Evolutionary conservation across 2,888 invertebrate genomes (phyloP).

Genomic region (Drosophila conformis): DNA sequence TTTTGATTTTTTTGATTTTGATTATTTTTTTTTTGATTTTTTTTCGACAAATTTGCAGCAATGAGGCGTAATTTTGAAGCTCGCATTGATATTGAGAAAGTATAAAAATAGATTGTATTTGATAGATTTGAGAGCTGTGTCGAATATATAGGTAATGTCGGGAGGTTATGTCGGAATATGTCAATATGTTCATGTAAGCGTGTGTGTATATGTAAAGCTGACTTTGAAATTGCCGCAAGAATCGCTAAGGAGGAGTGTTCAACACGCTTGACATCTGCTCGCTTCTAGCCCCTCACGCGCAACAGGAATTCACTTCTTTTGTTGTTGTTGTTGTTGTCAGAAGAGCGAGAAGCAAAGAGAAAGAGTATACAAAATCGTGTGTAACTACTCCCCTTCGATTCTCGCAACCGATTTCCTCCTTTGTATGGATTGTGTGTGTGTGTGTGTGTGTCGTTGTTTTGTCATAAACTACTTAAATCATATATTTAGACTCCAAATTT

Average conservation of each 20-base stretch:
- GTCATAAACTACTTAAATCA: slow-evolving; percentile 54
- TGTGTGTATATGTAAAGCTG: slow-evolving; percentile 13
- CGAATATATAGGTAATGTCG: slow-evolving; percentile 19
- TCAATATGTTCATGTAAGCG: slow-evolving; percentile 36
- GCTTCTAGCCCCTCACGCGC: neutral
- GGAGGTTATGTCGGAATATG: slow-evolving; percentile 18
- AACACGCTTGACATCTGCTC: too few species aligned
- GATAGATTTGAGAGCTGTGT: slow-evolving; percentile 31
- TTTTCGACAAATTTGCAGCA: slow-evolving; percentile 37
- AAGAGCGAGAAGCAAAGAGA: neutral
- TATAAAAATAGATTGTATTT: slow-evolving; percentile 34
- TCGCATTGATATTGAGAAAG: slow-evolving; percentile 47
- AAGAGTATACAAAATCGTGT: neutral
- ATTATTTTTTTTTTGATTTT: slow-evolving; percentile 1
- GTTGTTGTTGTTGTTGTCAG: neutral
- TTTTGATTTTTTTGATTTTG: neutral
- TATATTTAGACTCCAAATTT: slow-evolving; percentile 49
- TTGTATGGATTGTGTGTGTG: slow-evolving; percentile 16
- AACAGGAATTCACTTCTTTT: too few species aligned
- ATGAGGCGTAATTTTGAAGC: slow-evolving; percentile 42
- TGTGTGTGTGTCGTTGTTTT: slow-evolving; percentile 2
- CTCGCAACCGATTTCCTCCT: neutral
- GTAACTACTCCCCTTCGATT: neutral
- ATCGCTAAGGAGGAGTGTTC: neutral
- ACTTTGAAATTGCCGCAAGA: slow-evolving; percentile 7